Base-by-base conservation (phyloP, 2,888 invertebrate species). In the Synanthedon tipuliformis region DNA sequence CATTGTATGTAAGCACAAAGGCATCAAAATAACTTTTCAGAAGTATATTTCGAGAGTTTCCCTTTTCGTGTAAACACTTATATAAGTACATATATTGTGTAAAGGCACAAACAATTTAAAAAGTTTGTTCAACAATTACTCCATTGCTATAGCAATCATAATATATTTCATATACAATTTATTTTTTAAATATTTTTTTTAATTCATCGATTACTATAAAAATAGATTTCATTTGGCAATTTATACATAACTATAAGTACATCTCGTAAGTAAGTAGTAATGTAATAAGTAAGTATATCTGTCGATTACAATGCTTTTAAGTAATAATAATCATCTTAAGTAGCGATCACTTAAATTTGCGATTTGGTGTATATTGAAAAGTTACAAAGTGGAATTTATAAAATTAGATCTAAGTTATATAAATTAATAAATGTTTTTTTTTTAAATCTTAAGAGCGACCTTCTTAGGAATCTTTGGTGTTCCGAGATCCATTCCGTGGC, bases 201-300 rank as follows among this genome's bases (percentile, higher is more conserved):
- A 69, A 73, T 67, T 76, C 68, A 75, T 79, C 70, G 69, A 71
- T 75, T 77, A 71, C 70, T 85, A 83, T 76, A 85, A 86, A 86
- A 86, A 86, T 86, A 85, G 75, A 81, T 79, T 76, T 81, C 75
- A 79, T 84, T 82, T 83, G 82, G 80, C 79, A 73, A 73, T 81
- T 73, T 73, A 49, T 53, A 40, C n/a, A 40, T 34, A 34, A 34
- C 45, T 56, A 41, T 54, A 56, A 41, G 12, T 41, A 51, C 51
- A 50, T 45, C 15, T 45, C 45, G 13, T 53, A 54, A 52, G 54
- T 52, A 23, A 5, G 23, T 23, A 23, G 5, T 23, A 23, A 4
- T n/a, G n/a, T n/a, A n/a, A 12, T 53, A 54, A 52, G 54, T 52
- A 54, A 41, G 52, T 48, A 13, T 18, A 50, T 53, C 41, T 40